A percentile compares a stretch with the other conserved stretches of the same genome.
Conservation (phyloP, 2,113 vertebrate genomes). For the Mandrillus leucophaeus region DNA sequence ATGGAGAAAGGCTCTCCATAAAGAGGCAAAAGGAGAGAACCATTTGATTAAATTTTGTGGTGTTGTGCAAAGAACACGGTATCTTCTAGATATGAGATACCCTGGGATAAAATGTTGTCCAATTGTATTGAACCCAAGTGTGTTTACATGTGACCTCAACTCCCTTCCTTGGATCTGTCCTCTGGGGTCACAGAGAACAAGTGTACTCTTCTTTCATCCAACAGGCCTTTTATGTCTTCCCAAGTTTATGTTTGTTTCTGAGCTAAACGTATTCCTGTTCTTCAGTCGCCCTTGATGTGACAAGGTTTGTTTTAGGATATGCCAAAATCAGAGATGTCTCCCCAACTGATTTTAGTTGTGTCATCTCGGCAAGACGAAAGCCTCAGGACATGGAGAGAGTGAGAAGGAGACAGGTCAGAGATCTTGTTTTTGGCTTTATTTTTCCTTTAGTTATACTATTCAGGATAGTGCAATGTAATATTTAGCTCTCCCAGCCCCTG, state of each 20-base stretch:
- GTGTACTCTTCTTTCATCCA: not conserved
- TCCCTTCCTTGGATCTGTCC: not conserved
- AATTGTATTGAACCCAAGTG: not conserved
- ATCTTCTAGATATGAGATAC: not conserved
- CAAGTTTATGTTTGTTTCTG: not conserved
- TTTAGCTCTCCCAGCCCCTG: not conserved
- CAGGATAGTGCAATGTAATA: not conserved
- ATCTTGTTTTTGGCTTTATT: not conserved
- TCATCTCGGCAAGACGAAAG: not conserved
- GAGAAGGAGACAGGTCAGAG: not conserved
- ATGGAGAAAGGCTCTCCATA: too few relatives aligned
- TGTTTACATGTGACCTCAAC: not conserved
- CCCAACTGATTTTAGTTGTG: not conserved
- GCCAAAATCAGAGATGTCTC: not conserved
- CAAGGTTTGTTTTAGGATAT: not conserved
- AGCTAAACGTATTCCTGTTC: not conserved
- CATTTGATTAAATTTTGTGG: rapidly evolving
- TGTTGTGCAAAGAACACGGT: not conserved
- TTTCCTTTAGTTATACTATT: not conserved
- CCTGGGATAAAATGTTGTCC: not conserved
- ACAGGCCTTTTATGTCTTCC: not conserved
- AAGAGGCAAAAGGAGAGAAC: not conserved
- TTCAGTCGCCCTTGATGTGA: not conserved
- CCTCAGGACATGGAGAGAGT: not conserved
- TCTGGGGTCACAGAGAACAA: not conserved